A percentile compares a stretch with the other conserved stretches of the same genome.
Conservation (phyloP, 2,888 invertebrate genomes). For the Timandra comae region DNA sequence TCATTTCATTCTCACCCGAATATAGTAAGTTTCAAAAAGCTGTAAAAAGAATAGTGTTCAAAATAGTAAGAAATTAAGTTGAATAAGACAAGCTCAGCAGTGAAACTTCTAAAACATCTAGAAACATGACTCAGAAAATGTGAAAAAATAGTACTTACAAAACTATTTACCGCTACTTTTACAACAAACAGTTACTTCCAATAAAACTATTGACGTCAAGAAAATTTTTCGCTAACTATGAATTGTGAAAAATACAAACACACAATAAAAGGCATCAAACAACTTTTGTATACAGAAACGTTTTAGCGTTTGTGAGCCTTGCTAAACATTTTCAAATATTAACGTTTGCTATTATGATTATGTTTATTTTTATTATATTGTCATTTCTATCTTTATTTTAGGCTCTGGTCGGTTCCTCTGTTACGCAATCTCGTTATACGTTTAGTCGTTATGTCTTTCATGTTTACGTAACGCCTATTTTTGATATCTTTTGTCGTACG, state of each 20-base stretch:
- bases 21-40: too few species aligned
- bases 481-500: conserved; percentile 56
- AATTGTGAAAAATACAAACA: conserved; percentile 24
- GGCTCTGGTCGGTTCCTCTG: conserved; percentile 32
- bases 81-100: too few species aligned
- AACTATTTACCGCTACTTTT: too few species aligned
- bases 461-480: conserved; percentile 57
- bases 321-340: conserved; percentile 32
- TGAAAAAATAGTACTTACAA: too few species aligned
- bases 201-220: conserved; percentile 29
- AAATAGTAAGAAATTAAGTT: too few species aligned
- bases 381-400: conserved; percentile 22
- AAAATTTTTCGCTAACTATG: conserved; percentile 28
- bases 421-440: conserved; percentile 51
- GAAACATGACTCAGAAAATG: too few species aligned
- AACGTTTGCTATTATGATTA: conserved; percentile 20
- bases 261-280: conserved; percentile 30
- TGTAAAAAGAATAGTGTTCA: too few species aligned
- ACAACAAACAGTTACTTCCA: conserved; percentile 2
- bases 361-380: conserved; percentile 25
- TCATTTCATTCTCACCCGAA: too few species aligned
- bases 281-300: conserved; percentile 40
- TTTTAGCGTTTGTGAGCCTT: conserved; percentile 39
- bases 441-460: conserved; percentile 54
- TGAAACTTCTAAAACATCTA: too few species aligned